Evolutionary conservation across 1,140 invertebrate genomes (phyloP).

Genomic region (Ips nitidus): DNA sequence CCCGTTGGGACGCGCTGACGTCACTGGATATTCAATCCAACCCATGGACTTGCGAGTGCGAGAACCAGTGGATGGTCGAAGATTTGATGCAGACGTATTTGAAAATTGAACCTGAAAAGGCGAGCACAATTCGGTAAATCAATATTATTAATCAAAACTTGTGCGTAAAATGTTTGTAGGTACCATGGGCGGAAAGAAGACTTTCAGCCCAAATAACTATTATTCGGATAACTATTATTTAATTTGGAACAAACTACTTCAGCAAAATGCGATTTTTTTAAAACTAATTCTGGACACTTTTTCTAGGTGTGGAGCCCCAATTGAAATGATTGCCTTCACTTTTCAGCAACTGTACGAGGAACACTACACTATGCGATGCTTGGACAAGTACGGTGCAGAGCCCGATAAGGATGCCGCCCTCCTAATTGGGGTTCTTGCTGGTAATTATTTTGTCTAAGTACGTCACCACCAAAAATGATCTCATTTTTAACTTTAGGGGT

Average conservation of each 20-base stretch:
- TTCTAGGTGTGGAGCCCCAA: conserved; percentile 60
- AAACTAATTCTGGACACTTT: not conserved
- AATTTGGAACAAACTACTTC: not conserved
- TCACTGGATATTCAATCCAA: conserved; percentile 67
- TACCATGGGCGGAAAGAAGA: not conserved
- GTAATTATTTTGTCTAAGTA: conserved; percentile 43
- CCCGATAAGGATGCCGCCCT: conserved; percentile 67
- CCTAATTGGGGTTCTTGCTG: conserved; percentile 67
- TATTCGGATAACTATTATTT: not conserved
- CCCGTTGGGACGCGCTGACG: conserved; percentile 66
- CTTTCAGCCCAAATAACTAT: not conserved
- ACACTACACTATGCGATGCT: conserved; percentile 60
- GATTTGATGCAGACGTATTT: conserved; percentile 56
- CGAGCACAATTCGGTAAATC: conserved; percentile 36
- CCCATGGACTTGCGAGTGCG: conserved; percentile 73
- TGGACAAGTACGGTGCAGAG: conserved; percentile 60
- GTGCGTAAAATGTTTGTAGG: not conserved
- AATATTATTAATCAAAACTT: conserved; percentile 8
- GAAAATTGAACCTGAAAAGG: conserved; percentile 42
- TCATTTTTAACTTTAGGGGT: conserved; percentile 52
- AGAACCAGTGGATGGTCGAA: conserved; percentile 72
- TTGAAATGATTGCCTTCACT: conserved; percentile 59
- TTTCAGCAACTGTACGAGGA: conserved; percentile 59
- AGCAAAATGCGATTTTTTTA: not conserved
- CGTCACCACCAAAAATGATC: not conserved